Evolutionary conservation across 2,888 invertebrate species (phyloP).

Genomic region (Microplitis manilae): DNA sequence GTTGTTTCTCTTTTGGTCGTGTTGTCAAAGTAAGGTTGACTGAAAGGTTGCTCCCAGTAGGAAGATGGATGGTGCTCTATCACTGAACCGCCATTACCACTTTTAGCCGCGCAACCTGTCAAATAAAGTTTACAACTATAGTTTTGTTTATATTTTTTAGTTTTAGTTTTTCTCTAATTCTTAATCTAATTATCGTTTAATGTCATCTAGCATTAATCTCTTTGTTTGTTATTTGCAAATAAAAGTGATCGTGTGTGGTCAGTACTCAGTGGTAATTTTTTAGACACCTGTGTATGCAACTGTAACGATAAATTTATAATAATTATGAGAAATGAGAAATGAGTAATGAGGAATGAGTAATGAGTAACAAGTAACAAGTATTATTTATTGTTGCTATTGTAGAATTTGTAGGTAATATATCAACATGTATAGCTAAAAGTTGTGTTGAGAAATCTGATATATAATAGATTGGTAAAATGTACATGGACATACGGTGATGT

Average conservation of each 20-base stretch:
- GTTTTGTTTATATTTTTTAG: neutral
- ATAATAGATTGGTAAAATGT: conserved; percentile 45
- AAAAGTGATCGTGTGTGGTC: no score
- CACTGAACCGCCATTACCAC: conserved; percentile 58
- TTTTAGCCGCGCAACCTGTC: conserved; percentile 64
- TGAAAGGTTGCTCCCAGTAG: conserved; percentile 79
- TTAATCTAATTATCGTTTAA: neutral
- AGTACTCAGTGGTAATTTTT: no score
- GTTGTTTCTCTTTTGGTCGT: conserved; percentile 87
- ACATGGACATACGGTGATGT: conserved; percentile 43
- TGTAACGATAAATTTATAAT: neutral
- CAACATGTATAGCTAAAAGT: conserved; percentile 1
- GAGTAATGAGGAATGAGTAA: neutral
- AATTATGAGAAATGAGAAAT: neutral
- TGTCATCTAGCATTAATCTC: no score
- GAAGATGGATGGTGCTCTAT: conserved; percentile 67
- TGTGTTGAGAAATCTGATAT: conserved; percentile 12
- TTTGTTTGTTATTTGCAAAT: no score
- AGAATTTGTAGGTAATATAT: conserved; percentile 1
- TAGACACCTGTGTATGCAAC: no score
- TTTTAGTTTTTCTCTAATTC: neutral
- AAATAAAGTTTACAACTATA: conserved; percentile 25
- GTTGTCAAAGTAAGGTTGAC: conserved; percentile 92
- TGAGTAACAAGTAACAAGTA: neutral
- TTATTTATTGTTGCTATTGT: neutral